phyloP scores from a whole-genome alignment of 1,140 invertebrate genomes.

The Zaprionus lachaisei region DNA sequence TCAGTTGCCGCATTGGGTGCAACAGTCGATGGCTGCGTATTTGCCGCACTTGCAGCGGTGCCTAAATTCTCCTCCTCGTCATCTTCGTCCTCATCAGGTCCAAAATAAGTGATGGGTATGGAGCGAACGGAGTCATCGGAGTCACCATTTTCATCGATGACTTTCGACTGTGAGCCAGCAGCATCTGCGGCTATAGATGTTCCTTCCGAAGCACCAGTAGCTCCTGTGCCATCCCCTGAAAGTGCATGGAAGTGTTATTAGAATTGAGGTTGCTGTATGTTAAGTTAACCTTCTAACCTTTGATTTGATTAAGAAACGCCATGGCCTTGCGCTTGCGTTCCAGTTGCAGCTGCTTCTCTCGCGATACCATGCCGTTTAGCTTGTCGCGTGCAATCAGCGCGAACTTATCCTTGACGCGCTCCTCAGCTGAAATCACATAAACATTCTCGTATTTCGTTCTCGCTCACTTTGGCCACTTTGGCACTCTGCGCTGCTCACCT shows the following conservation, averaged over 20 bases:
- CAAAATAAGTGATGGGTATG: constrained; percentile 82
- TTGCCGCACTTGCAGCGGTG: not conserved
- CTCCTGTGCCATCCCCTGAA: constrained; percentile 38
- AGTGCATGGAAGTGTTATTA: not conserved
- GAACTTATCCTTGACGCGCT: constrained; percentile 88
- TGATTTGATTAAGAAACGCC: constrained; percentile 88
- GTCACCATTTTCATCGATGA: constrained; percentile 39
- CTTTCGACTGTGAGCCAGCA: constrained; percentile 13
- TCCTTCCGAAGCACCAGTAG: not conserved
- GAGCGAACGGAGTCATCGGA: constrained; percentile 78
- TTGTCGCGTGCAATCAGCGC: constrained; percentile 87
- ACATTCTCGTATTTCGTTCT: not conserved
- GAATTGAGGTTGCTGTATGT: too few relatives aligned
- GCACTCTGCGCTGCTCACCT: constrained; percentile 38
- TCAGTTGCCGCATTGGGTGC: constrained; percentile 24
- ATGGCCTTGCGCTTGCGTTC: constrained; percentile 89
- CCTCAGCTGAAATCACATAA: constrained; percentile 84
- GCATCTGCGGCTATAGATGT: constrained; percentile 3
- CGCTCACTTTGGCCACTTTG: not conserved
- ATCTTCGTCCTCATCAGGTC: constrained; percentile 77
- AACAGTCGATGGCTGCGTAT: not conserved
- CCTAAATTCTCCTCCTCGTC: constrained; percentile 16
- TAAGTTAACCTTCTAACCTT: constrained; percentile 58
- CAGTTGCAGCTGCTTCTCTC: constrained; percentile 89
- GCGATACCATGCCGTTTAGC: constrained; percentile 85